Percentiles rank a stretch among this genome's conserved stretches.
Conservation (phyloP, 2,888 invertebrate species). For the Agrotis segetum region DNA sequence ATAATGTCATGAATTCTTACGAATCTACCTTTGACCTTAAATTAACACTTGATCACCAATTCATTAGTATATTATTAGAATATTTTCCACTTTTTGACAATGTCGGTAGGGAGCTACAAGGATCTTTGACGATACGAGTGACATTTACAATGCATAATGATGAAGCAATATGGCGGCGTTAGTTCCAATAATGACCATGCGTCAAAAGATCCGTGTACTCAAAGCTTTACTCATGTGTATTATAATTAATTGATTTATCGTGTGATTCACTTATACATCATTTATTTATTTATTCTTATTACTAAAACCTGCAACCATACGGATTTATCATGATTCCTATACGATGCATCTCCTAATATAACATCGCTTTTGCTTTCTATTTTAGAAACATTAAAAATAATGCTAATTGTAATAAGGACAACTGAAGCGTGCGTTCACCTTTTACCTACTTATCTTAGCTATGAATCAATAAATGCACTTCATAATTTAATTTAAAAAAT, state of each 20-base stretch:
- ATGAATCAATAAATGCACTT: constrained; percentile 52
- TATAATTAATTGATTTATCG: neutral
- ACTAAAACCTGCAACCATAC: neutral
- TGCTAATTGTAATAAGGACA: neutral
- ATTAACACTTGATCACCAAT: constrained; percentile 35
- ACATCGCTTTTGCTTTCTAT: too few species aligned
- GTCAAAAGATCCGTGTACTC: neutral
- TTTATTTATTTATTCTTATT: neutral
- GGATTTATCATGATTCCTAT: neutral
- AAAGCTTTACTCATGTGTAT: neutral
- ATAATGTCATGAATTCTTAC: constrained; percentile 13
- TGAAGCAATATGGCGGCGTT: neutral
- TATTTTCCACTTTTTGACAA: neutral
- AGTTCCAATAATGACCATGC: neutral
- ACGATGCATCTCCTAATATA: too few species aligned
- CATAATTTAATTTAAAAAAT: constrained; percentile 7
- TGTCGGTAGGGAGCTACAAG: neutral
- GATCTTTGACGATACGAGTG: neutral
- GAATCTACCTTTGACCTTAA: constrained; percentile 37
- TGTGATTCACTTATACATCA: neutral
- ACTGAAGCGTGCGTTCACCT: constrained; percentile 5
- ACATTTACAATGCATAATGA: neutral
- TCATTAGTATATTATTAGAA: neutral
- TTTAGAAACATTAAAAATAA: neutral
- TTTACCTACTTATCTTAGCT: constrained; percentile 11